Conservation (phyloP, 2,888 invertebrate species). For the Lochmaea crataegi region DNA sequence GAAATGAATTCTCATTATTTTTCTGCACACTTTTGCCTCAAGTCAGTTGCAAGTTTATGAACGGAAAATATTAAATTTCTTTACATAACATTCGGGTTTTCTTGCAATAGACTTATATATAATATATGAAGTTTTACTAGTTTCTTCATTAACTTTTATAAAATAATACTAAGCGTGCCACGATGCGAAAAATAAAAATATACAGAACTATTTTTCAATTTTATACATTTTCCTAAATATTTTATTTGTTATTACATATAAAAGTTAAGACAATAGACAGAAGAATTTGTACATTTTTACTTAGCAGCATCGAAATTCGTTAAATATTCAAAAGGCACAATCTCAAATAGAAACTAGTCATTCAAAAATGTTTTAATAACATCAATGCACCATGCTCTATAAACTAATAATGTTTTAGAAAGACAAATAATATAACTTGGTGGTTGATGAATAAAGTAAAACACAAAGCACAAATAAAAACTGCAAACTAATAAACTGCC, state of each 20-base stretch:
- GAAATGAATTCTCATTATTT: not conserved
- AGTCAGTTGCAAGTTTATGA: not conserved
- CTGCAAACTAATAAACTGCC: conserved; percentile 40
- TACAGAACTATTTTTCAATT: not conserved
- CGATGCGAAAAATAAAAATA: not conserved
- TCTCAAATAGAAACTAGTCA: conserved; percentile 18
- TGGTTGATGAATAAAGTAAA: conserved; percentile 43
- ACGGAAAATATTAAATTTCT: not conserved
- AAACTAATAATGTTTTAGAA: conserved; percentile 41
- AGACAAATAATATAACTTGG: conserved; percentile 37
- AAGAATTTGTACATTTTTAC: not conserved
- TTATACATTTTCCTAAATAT: no score
- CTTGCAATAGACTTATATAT: not conserved
- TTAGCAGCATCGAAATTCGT: not conserved
- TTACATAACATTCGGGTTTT: not conserved
- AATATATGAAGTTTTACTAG: not conserved
- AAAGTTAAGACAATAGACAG: not conserved
- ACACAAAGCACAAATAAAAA: conserved; percentile 46
- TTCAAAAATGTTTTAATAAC: conserved; percentile 6
- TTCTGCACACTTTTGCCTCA: not conserved
- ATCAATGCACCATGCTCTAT: conserved; percentile 25
- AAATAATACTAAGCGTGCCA: not conserved
- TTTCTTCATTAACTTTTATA: not conserved
- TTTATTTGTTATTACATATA: no score
- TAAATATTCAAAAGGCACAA: not conserved